These are phyloP conservation scores for Galeopterus variegatus DNA, from an alignment of 2,113 vertebrate genomes.

Conservation along the genomic window DNA sequence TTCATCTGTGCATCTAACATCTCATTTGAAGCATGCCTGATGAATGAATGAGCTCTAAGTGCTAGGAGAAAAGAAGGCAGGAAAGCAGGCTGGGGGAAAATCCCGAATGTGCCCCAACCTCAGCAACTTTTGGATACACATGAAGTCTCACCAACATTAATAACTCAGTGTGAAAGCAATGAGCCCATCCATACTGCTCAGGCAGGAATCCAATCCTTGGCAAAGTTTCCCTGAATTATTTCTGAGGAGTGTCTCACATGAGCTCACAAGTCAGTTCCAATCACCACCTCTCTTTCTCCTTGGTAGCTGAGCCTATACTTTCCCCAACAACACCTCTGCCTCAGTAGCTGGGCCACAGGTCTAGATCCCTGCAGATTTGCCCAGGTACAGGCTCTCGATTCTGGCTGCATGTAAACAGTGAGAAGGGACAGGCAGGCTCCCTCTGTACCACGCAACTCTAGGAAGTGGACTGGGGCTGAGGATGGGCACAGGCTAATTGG, in stretches of 20 bases:
- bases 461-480: accelerated
- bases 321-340: neutral
- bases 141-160: neutral
- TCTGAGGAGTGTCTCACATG: neutral
- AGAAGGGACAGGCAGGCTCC: neutral
- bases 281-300: neutral
- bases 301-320: neutral
- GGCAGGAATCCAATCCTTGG: too few relatives aligned
- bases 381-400: neutral
- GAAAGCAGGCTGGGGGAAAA: neutral
- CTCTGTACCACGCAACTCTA: neutral
- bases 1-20: neutral
- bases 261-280: neutral
- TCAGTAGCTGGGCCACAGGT: neutral
- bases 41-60: neutral
- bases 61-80: neutral
- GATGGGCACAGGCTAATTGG: too few relatives aligned
- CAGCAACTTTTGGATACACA: accelerated
- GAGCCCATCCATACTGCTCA: neutral
- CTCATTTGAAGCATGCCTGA: neutral
- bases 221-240: neutral
- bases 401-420: accelerated
- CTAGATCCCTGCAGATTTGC: accelerated
- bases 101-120: neutral
- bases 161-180: neutral